Evolutionary conservation across 1,140 invertebrate species (phyloP).

Genomic region (Papilio dardanus): DNA sequence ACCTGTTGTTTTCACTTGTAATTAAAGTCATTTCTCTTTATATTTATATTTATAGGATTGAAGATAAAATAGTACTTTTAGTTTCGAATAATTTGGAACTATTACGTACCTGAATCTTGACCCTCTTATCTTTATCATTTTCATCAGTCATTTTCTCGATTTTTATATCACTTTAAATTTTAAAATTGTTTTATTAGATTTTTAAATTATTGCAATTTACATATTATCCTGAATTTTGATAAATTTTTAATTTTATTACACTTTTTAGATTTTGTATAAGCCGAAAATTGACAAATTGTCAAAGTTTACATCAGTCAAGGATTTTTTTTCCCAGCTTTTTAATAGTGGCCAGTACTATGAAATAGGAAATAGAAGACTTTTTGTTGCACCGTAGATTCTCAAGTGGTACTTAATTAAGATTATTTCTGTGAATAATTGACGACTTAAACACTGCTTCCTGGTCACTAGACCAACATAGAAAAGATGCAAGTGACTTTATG

Average conservation of each 20-base stretch:
- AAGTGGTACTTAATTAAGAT: too few relatives aligned
- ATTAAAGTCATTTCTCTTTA: too few relatives aligned
- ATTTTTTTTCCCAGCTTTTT: not conserved
- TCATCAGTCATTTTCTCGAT: conserved; percentile 39
- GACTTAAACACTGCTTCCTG: too few relatives aligned
- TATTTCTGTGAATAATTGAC: too few relatives aligned
- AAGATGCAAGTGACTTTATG: too few relatives aligned
- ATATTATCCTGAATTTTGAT: conserved; percentile 8
- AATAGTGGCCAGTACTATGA: not conserved
- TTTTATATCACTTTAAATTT: conserved; percentile 54
- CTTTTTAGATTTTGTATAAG: not conserved
- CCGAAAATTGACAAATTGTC: conserved; percentile 6
- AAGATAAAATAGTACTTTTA: too few relatives aligned
- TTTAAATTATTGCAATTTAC: not conserved
- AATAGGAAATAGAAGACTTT: too few relatives aligned
- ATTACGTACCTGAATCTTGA: conserved; percentile 65
- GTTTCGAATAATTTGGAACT: not conserved
- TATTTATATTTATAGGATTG: too few relatives aligned
- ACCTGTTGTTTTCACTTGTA: too few relatives aligned
- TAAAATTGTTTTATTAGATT: conserved; percentile 34
- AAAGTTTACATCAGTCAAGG: not conserved
- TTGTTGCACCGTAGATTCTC: too few relatives aligned
- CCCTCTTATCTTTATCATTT: conserved; percentile 67
- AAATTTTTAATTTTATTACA: conserved; percentile 13
- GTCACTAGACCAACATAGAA: too few relatives aligned